Evolutionary conservation across 1,140 invertebrate species (phyloP).

Genomic region (Eubasilissa regina): DNA sequence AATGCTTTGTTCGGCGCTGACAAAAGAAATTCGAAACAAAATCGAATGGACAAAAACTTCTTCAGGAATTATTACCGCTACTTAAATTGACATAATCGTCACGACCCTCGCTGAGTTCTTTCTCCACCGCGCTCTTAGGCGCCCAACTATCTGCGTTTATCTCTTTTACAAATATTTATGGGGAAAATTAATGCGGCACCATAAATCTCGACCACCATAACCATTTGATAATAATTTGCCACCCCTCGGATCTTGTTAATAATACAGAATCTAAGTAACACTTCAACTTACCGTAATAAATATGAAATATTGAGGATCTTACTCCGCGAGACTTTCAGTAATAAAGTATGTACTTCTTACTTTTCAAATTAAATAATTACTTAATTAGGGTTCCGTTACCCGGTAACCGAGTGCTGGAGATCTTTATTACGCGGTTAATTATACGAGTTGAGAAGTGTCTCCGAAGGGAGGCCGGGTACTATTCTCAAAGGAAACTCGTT

Average conservation of each 20-base stretch:
- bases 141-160: constrained; percentile 5
- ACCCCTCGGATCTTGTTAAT: neutral
- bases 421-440: constrained; percentile 5
- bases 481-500: too few species aligned
- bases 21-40: constrained; percentile 27
- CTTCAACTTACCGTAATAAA: constrained; percentile 27
- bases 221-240: constrained; percentile 5
- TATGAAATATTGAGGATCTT: constrained; percentile 46
- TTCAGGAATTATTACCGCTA: constrained; percentile 22
- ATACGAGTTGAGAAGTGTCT: neutral
- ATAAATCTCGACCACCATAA: constrained; percentile 27
- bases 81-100: constrained; percentile 39
- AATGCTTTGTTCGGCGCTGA: constrained; percentile 10
- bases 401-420: neutral
- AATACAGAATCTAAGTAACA: constrained; percentile 1
- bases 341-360: neutral
- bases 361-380: constrained; percentile 54
- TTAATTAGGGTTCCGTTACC: constrained; percentile 51
- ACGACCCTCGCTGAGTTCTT: constrained; percentile 23
- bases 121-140: neutral
- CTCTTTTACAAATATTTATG: constrained; percentile 41
- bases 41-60: constrained; percentile 30
- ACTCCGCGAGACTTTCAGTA: neutral
- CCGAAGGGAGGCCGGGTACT: too few species aligned
- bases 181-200: constrained; percentile 25